A percentile compares a stretch with the other conserved stretches of the same genome.
Conservation (phyloP, 2,888 invertebrate genomes). For the Nipponacmea schrenckii region DNA sequence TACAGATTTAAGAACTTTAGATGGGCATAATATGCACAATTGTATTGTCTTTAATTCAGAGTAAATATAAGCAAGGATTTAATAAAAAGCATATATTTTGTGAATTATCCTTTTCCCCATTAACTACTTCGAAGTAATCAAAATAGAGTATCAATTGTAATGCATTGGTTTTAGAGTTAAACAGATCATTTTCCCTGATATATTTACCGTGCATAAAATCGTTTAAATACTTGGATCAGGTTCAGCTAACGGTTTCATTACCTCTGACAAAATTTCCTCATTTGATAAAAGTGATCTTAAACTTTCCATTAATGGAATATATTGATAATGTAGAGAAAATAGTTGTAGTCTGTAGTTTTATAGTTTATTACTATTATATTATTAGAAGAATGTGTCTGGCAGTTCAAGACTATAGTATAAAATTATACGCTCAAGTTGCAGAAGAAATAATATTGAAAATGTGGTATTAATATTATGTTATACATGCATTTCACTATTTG, state of each 20-base stretch:
- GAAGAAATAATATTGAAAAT: too few species aligned
- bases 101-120: slow-evolving; percentile 7
- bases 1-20: slow-evolving; percentile 1
- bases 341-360: too few species aligned
- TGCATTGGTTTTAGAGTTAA: not conserved
- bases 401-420: too few species aligned
- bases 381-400: too few species aligned
- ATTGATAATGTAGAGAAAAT: not conserved
- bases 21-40: not conserved
- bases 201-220: not conserved
- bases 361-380: too few species aligned
- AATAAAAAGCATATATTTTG: slow-evolving; percentile 21
- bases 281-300: not conserved
- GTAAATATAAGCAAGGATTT: slow-evolving; percentile 8
- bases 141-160: too few species aligned
- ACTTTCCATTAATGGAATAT: not conserved
- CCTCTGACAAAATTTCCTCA: not conserved
- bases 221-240: not conserved
- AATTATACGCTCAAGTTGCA: too few species aligned
- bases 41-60: slow-evolving; percentile 1
- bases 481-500: too few species aligned
- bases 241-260: not conserved
- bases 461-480: too few species aligned
- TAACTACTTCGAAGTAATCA: too few species aligned
- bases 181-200: not conserved